phyloP scores from a whole-genome alignment of 2,888 invertebrate species.

The Pristionchus japonicus region DNA sequence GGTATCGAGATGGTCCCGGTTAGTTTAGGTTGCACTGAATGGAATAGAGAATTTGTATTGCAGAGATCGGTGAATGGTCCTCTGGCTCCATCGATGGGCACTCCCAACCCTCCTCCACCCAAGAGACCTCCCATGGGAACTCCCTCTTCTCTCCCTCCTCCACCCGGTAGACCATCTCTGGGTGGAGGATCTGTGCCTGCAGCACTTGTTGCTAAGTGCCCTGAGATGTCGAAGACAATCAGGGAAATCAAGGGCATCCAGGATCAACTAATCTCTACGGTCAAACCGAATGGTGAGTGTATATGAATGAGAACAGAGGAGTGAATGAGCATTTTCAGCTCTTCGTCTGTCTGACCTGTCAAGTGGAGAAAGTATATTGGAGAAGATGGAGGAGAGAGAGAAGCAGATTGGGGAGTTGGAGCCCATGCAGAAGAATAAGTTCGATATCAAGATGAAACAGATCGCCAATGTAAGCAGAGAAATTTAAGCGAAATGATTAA shows the following conservation, averaged over 20 bases:
- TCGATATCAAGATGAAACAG: slow-evolving; percentile 43
- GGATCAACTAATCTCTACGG: neutral
- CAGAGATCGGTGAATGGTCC: slow-evolving; percentile 15
- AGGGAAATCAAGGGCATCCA: slow-evolving; percentile 23
- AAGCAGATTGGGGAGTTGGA: neutral
- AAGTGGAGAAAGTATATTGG: slow-evolving; percentile 23
- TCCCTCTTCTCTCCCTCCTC: slow-evolving; percentile 37
- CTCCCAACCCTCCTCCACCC: slow-evolving; percentile 28
- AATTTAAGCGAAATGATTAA: neutral
- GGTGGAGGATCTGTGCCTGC: neutral
- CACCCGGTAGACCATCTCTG: slow-evolving; percentile 16
- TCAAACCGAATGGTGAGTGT: slow-evolving; percentile 27
- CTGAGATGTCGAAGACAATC: slow-evolving; percentile 30
- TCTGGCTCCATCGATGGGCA: neutral
- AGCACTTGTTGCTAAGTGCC: neutral
- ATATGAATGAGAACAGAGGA: neutral
- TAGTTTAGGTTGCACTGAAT: neutral
- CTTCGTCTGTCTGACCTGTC: slow-evolving; percentile 38
- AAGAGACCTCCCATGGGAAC: slow-evolving; percentile 23
- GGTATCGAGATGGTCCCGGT: slow-evolving; percentile 35
- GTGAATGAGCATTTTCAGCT: neutral
- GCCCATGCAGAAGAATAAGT: neutral
- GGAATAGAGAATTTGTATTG: neutral
- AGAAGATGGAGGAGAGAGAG: slow-evolving; percentile 47
- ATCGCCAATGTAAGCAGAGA: neutral